Base-by-base conservation (phyloP, 2,888 invertebrate genomes). In the Cactoblastis cactorum region DNA sequence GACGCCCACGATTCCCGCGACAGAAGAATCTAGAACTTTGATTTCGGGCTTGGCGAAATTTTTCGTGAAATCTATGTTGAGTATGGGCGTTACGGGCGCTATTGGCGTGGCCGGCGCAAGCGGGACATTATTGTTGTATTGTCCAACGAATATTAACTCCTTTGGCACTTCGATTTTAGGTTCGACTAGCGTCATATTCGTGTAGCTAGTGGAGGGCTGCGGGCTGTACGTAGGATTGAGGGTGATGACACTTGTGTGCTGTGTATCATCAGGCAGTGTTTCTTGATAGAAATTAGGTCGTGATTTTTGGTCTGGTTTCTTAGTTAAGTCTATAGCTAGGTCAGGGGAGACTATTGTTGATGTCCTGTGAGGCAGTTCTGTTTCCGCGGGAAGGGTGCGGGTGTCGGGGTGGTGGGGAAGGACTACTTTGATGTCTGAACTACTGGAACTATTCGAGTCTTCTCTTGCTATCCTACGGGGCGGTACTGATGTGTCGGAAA, bases 211-310 rank as follows among this genome's bases (percentile, higher is more conserved):
- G 0, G 88, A 88, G 0, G 89, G 89, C 47, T 86, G 87, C 0
- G 87, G 78, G n/a, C 75, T 79, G 54, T 89, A 89, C 0, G 77
- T 79, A 0, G 88, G 89, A 33, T 89, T 89, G 0, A 77, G 55
- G 37, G 73, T 81, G 1, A 89, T 89, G 6, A 89, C 89, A 51
- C 84, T 84, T 49, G 67, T 73, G 49, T 83, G 81, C 33, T 68
- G 74, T 0, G 70, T 62, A 2, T 80, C 83, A 0, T 84, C 84
- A 0, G 69, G 57, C 0, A 86, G 63, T 0, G 88, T 88, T 57
- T 89, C 89, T 61, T 87, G 84, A 68, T 89, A 89, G 61, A 89
- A 89, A 53, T 88, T 88, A 0, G 86, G 83, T 47, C 82, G 58
- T 0, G 77, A 74, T 58, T 67, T 72, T 1, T 74, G 75, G 19